A percentile compares a stretch with the other conserved stretches of the same genome.
Conservation (phyloP, 2,888 invertebrate species). For the Lucinisca nassula region DNA sequence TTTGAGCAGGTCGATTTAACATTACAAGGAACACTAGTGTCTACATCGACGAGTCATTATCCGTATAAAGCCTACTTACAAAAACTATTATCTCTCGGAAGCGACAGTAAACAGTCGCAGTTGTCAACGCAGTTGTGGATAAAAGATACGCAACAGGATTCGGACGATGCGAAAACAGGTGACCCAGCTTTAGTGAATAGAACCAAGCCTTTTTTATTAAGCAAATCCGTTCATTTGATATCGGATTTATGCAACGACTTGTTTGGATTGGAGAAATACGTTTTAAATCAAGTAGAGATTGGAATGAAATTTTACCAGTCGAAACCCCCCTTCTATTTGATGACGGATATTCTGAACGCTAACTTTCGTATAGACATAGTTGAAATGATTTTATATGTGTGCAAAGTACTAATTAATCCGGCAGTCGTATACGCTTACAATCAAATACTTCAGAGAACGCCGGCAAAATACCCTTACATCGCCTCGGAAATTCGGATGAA, state of each 20-base stretch:
- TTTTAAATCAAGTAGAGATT: conserved; percentile 35
- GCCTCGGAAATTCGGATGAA: conserved; percentile 22
- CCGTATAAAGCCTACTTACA: background rate
- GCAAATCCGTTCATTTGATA: background rate
- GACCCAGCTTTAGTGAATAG: background rate
- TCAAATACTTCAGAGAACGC: conserved; percentile 6
- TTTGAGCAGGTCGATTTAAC: conserved; percentile 52
- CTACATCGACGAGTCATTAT: background rate
- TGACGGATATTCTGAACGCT: conserved; percentile 13
- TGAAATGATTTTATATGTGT: conserved; percentile 21
- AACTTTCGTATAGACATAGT: conserved; percentile 41
- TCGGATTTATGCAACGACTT: background rate
- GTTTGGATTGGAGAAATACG: background rate
- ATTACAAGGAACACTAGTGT: conserved; percentile 34
- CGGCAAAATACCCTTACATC: conserved; percentile 33
- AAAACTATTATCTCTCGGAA: background rate
- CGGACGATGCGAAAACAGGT: background rate
- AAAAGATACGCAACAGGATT: background rate
- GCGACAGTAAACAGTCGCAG: background rate
- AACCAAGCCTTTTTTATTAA: background rate
- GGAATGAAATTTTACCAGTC: conserved; percentile 44
- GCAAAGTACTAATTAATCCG: conserved; percentile 22
- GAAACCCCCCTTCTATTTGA: conserved; percentile 44
- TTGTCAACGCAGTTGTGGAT: background rate
- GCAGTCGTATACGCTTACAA: conserved; percentile 35